Evolutionary conservation across 2,888 invertebrate genomes (phyloP).

Genomic region (Epsilonema sp.): DNA sequence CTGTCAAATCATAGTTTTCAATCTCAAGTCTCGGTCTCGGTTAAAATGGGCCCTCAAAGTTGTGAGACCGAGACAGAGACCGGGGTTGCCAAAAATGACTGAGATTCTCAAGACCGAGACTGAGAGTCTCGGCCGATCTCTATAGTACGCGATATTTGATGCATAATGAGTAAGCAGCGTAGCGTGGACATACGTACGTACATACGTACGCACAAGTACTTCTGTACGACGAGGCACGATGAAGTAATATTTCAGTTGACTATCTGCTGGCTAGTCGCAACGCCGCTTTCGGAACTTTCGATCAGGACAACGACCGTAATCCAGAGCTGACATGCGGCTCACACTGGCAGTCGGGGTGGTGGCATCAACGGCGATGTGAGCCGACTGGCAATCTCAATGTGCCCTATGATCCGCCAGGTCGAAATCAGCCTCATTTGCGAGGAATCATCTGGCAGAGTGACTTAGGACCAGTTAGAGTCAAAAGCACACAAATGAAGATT

Average conservation of each 20-base stretch:
- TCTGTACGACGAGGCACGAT: too few relatives aligned
- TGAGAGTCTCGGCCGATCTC: too few relatives aligned
- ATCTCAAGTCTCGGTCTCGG: too few relatives aligned
- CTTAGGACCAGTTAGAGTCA: background rate
- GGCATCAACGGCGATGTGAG: background rate
- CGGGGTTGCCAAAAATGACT: too few relatives aligned
- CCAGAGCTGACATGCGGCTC: background rate
- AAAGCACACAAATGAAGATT: conserved; percentile 3
- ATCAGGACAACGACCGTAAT: background rate
- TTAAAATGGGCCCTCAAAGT: too few relatives aligned
- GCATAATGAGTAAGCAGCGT: too few relatives aligned
- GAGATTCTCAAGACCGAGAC: too few relatives aligned
- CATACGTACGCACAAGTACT: too few relatives aligned
- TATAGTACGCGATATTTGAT: too few relatives aligned
- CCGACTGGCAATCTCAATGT: background rate
- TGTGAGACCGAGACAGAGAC: too few relatives aligned
- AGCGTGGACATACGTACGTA: too few relatives aligned
- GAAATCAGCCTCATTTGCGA: background rate
- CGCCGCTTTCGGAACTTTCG: background rate
- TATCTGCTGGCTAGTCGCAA: background rate
- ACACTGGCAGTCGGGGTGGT: conserved; percentile 1
- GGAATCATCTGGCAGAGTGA: background rate
- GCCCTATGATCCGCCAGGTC: background rate
- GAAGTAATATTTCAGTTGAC: conserved; percentile 1
- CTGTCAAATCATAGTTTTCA: too few relatives aligned